Evolutionary conservation across 2,797 vertebrate genomes (phyloP).

Genomic region (Enoplosus armatus): DNA sequence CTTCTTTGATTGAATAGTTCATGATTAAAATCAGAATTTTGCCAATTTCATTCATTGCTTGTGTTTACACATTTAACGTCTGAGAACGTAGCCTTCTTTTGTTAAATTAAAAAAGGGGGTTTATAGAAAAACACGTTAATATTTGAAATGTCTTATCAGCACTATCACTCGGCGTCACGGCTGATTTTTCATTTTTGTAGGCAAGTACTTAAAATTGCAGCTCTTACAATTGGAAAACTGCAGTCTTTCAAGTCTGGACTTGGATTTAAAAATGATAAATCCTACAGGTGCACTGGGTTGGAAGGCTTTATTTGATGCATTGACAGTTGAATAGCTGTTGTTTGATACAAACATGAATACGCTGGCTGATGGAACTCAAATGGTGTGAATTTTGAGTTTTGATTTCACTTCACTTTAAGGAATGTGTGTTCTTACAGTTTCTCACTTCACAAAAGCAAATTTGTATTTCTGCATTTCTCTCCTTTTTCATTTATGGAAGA

Average conservation of each 20-base stretch:
- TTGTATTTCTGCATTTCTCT: not conserved
- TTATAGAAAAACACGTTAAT: not conserved
- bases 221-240: not conserved
- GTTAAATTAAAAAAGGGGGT: not conserved
- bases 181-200: too few species aligned
- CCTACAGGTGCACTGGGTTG: not conserved
- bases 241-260: not conserved
- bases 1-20: not conserved
- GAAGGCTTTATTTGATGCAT: not conserved
- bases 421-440: not conserved
- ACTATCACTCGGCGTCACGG: not conserved
- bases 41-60: not conserved
- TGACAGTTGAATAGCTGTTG: not conserved
- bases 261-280: not conserved
- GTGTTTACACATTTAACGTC: not conserved
- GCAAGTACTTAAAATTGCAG: not conserved
- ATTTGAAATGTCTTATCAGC: not conserved
- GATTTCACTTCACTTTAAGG: not conserved
- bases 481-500: not conserved
- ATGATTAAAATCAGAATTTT: not conserved
- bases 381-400: not conserved
- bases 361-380: not conserved
- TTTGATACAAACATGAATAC: not conserved
- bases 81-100: not conserved
- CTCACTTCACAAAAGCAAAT: not conserved